Evolutionary conservation across 2,797 vertebrate species (phyloP).

Genomic region (Gymnoscopelus microlampas): DNA sequence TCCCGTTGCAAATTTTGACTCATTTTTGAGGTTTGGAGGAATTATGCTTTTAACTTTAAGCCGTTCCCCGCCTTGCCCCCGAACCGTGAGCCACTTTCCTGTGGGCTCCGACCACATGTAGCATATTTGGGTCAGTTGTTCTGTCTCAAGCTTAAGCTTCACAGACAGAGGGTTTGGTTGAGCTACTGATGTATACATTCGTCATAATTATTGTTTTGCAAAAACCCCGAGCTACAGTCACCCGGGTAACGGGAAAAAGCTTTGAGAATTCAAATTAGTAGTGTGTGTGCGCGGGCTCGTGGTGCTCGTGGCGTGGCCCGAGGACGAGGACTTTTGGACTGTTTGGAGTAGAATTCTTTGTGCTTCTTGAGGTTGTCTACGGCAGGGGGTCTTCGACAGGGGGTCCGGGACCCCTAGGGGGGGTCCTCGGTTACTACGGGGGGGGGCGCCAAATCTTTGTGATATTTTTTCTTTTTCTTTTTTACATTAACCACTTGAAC

Average conservation of each 20-base stretch:
- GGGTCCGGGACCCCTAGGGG: no score
- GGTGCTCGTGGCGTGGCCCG: no score
- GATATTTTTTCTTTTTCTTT: no score
- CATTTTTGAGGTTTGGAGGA: slow-evolving; percentile 8
- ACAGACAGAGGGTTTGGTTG: slow-evolving; percentile 58
- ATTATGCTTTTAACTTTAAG: slow-evolving; percentile 30
- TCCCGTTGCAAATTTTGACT: background rate
- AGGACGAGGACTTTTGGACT: no score
- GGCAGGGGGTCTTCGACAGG: no score
- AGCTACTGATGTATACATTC: slow-evolving; percentile 61
- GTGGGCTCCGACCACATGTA: slow-evolving; percentile 33
- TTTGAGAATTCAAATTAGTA: slow-evolving; percentile 65
- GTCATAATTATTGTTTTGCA: slow-evolving; percentile 76
- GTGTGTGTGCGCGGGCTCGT: slow-evolving; percentile 43
- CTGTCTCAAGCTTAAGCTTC: slow-evolving; percentile 51
- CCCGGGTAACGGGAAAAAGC: slow-evolving; percentile 55
- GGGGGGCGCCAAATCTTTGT: no score
- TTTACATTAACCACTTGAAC: no score
- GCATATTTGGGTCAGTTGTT: slow-evolving; percentile 48
- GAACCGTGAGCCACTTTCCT: slow-evolving; percentile 41
- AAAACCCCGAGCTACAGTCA: slow-evolving; percentile 56
- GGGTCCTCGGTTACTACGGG: no score
- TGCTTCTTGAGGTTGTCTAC: no score
- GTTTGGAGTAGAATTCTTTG: no score
- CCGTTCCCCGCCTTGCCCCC: background rate